phyloP scores from a whole-genome alignment of 37 sponge, comb jelly and placozoan species.

The Dysidea cf. avara region DNA sequence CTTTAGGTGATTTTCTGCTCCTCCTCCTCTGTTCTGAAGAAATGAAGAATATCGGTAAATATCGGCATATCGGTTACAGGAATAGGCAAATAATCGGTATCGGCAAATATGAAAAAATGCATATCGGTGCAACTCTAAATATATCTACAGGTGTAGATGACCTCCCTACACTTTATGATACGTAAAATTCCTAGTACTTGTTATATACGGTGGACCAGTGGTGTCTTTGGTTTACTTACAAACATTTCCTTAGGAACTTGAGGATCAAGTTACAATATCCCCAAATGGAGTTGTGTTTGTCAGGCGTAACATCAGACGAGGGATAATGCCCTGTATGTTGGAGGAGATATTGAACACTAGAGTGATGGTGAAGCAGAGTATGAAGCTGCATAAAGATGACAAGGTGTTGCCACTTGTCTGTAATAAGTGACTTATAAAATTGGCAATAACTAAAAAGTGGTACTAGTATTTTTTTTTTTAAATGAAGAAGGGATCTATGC shows the following conservation, averaged over 20 bases:
- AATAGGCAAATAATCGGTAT: too few species aligned
- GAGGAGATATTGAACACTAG: conserved; percentile 92
- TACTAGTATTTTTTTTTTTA: background rate
- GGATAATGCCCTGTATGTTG: conserved; percentile 92
- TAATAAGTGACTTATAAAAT: background rate
- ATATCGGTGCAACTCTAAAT: too few species aligned
- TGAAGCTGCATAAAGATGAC: conserved; percentile 81
- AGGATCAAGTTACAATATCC: conserved; percentile 77
- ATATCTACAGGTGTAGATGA: too few species aligned
- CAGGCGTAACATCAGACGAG: conserved; percentile 67
- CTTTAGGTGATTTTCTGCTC: too few species aligned
- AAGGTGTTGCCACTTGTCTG: conserved; percentile 31
- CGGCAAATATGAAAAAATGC: too few species aligned
- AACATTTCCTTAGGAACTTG: conserved; percentile 40
- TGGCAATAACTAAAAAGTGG: background rate
- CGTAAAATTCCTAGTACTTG: background rate
- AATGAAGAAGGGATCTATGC: too few species aligned
- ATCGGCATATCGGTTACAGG: too few species aligned
- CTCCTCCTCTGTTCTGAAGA: too few species aligned
- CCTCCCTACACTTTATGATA: background rate
- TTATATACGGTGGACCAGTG: background rate
- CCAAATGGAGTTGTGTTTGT: conserved; percentile 96
- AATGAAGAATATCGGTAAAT: too few species aligned
- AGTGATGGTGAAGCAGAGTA: conserved; percentile 93
- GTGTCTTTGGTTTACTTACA: conserved; percentile 16